A percentile compares a stretch with the other conserved stretches of the same genome.
Evolutionary conservation across 2,797 vertebrate species (phyloP).

Genomic region (Anabas testudineus): DNA sequence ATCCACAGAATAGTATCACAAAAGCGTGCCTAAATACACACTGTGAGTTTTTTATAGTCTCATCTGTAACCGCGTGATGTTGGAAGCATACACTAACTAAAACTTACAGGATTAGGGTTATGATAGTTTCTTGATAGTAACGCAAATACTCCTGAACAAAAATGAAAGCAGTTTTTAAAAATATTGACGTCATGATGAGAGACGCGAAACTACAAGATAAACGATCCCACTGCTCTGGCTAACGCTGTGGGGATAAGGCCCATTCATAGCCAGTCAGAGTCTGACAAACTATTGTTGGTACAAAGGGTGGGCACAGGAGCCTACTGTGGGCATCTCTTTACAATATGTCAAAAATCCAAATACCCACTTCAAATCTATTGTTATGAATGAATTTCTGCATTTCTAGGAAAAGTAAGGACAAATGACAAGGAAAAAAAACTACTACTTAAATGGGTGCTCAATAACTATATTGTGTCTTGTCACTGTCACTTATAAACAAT

Average conservation of each 20-base stretch:
- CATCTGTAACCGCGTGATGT: too few relatives aligned
- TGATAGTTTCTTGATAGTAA: neutral
- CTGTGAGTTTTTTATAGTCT: neutral
- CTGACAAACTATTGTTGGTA: constrained; percentile 25
- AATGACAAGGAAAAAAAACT: neutral
- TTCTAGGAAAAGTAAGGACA: too few relatives aligned
- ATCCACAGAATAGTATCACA: neutral
- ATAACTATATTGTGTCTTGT: too few relatives aligned
- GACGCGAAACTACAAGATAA: constrained; percentile 24
- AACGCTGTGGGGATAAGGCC: constrained; percentile 37
- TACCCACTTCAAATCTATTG: neutral
- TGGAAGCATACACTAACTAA: neutral
- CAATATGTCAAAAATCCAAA: neutral
- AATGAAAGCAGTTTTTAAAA: neutral
- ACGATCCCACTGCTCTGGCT: neutral
- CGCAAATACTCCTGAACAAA: neutral
- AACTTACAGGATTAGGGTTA: too few relatives aligned
- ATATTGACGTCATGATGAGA: neutral
- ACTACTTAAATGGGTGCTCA: neutral
- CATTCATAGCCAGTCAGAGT: neutral
- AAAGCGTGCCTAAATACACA: neutral
- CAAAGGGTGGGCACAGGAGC: neutral
- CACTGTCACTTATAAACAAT: too few relatives aligned
- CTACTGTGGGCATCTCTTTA: neutral
- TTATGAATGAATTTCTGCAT: neutral